Conservation (phyloP, 2,113 vertebrate genomes). For the Salminus brasiliensis region DNA sequence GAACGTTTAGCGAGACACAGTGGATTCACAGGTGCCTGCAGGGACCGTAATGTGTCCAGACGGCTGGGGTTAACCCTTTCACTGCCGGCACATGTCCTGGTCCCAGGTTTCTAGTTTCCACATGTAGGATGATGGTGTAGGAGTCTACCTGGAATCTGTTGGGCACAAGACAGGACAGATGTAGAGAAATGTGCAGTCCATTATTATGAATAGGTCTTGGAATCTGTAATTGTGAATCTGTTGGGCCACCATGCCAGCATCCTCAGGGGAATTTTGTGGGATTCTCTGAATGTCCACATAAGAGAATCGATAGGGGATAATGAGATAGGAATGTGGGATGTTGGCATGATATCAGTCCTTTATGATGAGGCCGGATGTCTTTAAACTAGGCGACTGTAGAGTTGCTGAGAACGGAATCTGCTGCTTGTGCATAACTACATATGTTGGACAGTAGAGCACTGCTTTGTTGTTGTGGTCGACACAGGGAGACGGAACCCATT, state of each 20-base stretch:
- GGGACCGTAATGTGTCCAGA: conserved; percentile 15
- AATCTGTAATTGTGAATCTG: too few species aligned
- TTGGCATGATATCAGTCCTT: conserved; percentile 12
- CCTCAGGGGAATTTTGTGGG: neutral
- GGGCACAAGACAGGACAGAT: too few species aligned
- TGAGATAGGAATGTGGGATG: conserved; percentile 12
- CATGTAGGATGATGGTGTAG: too few species aligned
- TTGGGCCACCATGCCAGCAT: neutral
- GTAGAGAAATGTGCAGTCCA: too few species aligned
- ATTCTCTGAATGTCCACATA: neutral
- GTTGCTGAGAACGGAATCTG: conserved; percentile 55
- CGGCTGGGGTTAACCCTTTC: conserved; percentile 34
- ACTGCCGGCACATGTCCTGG: neutral
- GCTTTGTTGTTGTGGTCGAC: conserved; percentile 63
- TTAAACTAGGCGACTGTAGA: conserved; percentile 6
- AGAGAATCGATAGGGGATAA: conserved; percentile 9
- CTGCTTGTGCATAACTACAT: conserved; percentile 50
- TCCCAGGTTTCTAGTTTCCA: too few species aligned
- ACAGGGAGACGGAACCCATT: conserved; percentile 61
- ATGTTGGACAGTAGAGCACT: conserved; percentile 53
- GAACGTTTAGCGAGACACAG: neutral
- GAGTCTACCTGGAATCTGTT: too few species aligned
- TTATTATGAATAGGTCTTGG: too few species aligned
- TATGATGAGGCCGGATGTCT: neutral
- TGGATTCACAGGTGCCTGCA: conserved; percentile 16